phyloP scores from a whole-genome alignment of 2,113 vertebrate genomes.

The Apodemus sylvaticus region DNA sequence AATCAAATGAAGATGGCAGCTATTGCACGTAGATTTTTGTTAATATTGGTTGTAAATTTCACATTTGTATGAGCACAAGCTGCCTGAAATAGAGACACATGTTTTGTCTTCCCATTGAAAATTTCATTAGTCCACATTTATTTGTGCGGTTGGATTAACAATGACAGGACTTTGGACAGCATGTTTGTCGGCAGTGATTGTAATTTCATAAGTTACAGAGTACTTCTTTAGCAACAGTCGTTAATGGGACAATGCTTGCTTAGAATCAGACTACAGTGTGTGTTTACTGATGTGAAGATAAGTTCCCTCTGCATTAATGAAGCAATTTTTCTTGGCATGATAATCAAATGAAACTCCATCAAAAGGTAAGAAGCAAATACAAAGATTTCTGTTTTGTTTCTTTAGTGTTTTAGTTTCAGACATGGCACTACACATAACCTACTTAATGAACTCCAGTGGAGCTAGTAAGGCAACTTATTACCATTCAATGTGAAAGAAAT shows the following conservation, averaged over 20 bases:
- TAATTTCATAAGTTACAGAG: not conserved
- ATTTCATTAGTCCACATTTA: not conserved
- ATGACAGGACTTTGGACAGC: not conserved
- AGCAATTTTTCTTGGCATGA: not conserved
- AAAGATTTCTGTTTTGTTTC: not conserved
- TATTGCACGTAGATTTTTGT: conserved; percentile 55
- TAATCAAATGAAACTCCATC: not conserved
- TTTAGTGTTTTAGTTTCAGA: not conserved
- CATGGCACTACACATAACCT: not conserved
- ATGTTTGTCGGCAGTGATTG: not conserved
- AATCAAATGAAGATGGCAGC: conserved; percentile 58
- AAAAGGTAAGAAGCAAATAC: not conserved
- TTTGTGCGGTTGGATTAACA: conserved; percentile 46
- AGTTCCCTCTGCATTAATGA: not conserved
- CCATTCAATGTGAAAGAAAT: not conserved
- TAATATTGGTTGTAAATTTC: conserved; percentile 33
- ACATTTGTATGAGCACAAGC: not conserved
- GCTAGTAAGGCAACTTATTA: not conserved
- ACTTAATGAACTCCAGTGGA: not conserved
- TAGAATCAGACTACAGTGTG: not conserved
- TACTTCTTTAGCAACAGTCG: conserved; percentile 2
- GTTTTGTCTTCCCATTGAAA: conserved; percentile 35
- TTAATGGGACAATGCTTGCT: conserved; percentile 21
- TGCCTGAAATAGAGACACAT: not conserved
- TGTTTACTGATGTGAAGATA: conserved; percentile 14